These are phyloP conservation scores for Cyrtonyx montezumae DNA, from an alignment of 2,113 vertebrate genomes.

Conservation along the genomic window DNA sequence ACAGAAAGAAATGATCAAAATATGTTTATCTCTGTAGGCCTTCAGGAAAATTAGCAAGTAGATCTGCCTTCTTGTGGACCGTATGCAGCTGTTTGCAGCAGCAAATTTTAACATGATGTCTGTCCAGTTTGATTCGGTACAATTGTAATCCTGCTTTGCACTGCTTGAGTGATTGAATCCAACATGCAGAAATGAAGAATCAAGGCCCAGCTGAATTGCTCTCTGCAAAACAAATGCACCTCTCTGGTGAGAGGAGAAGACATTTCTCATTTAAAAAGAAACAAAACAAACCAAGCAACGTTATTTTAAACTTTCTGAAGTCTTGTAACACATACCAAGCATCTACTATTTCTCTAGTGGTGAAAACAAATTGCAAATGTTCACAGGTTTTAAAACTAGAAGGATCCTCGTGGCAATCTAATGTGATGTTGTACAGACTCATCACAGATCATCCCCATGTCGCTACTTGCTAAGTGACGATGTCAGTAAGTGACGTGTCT, in stretches of 20 bases:
- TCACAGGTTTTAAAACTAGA: background rate
- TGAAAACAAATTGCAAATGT: background rate
- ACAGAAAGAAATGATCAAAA: background rate
- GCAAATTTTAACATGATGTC: background rate
- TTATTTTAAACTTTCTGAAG: background rate
- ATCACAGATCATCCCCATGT: background rate
- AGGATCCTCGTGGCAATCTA: background rate
- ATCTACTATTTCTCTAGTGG: background rate
- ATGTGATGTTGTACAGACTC: background rate
- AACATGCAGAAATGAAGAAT: background rate
- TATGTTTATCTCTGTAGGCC: background rate
- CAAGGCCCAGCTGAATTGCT: too few relatives aligned
- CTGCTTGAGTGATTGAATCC: too few relatives aligned
- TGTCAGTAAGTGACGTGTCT: background rate
- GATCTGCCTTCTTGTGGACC: fast-evolving
- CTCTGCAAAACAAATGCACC: background rate
- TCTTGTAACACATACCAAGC: fast-evolving
- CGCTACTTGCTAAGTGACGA: background rate
- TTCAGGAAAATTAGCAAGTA: background rate
- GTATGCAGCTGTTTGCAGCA: background rate
- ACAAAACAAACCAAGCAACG: background rate
- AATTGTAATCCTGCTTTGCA: background rate
- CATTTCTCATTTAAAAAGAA: background rate
- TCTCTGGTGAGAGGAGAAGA: background rate
- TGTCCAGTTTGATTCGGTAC: background rate